Evolutionary conservation across 2,888 invertebrate genomes (phyloP).

Genomic region (Ectropis crepuscularia): DNA sequence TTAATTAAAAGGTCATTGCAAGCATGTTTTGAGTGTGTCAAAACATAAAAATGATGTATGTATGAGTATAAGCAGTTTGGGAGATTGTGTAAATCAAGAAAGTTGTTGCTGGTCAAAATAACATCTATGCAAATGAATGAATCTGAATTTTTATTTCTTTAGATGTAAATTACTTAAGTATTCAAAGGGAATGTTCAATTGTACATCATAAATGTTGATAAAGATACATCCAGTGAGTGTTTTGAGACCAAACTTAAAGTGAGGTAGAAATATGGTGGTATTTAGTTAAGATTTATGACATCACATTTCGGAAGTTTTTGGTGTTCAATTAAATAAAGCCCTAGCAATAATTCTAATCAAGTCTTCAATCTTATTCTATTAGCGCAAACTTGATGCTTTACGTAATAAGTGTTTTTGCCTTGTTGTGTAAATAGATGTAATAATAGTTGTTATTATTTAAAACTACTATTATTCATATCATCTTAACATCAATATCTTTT

Average conservation of each 20-base stretch:
- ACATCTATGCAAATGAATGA: constrained; percentile 6
- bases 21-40: constrained; percentile 5
- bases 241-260: background rate
- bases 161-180: constrained; percentile 4
- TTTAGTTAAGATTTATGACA: background rate
- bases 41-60: constrained; percentile 6
- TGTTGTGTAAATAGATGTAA: constrained; percentile 30
- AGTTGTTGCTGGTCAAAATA: constrained; percentile 5
- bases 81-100: constrained; percentile 12
- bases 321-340: constrained; percentile 8
- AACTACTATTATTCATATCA: constrained; percentile 4
- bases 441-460: constrained; percentile 9
- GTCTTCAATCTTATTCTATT: constrained; percentile 7
- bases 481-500: background rate
- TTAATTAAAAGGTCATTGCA: constrained; percentile 12
- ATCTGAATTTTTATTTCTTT: constrained; percentile 11
- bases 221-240: background rate
- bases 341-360: constrained; percentile 16
- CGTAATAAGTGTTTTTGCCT: constrained; percentile 11
- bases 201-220: constrained; percentile 1
- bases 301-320: background rate
- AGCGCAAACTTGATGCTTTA: constrained; percentile 20
- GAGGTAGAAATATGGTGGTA: background rate
- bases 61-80: constrained; percentile 1
- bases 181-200: constrained; percentile 7